Conservation (phyloP, 2,888 invertebrate species). For the Synergus umbraculus region DNA sequence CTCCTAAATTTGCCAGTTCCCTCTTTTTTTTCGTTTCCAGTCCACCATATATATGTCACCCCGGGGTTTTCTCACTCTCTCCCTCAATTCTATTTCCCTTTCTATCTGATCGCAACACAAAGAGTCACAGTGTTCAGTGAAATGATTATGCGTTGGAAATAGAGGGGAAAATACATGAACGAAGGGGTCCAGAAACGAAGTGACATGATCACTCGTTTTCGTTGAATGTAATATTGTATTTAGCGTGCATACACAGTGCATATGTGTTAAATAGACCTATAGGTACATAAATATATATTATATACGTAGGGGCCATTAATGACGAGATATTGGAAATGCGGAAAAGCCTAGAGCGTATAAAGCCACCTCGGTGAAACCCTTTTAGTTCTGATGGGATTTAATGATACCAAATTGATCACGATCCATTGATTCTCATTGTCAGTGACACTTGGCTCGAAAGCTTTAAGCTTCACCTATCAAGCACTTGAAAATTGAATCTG, state of each 20-base stretch:
- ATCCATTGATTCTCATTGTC: conserved; percentile 4
- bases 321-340: not conserved
- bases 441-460: not conserved
- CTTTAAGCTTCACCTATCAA: conserved; percentile 4
- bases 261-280: not conserved
- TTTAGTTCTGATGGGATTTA: not conserved
- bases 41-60: not conserved
- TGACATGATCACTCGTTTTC: not conserved
- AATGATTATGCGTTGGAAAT: conserved; percentile 13
- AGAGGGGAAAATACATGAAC: not conserved
- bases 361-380: not conserved
- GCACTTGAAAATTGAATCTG: not conserved
- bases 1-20: not conserved
- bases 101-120: not conserved
- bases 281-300: not conserved
- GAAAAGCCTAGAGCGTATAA: not conserved
- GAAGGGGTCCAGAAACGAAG: conserved; percentile 10
- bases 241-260: not conserved
- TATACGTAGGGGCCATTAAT: not conserved
- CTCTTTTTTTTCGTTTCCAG: not conserved
- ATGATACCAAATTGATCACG: conserved; percentile 5
- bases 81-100: not conserved
- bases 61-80: not conserved
- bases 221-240: not conserved
- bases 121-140: conserved; percentile 11